phyloP scores from a whole-genome alignment of 2,888 invertebrate species.

The Tanytarsus gracilentus region DNA sequence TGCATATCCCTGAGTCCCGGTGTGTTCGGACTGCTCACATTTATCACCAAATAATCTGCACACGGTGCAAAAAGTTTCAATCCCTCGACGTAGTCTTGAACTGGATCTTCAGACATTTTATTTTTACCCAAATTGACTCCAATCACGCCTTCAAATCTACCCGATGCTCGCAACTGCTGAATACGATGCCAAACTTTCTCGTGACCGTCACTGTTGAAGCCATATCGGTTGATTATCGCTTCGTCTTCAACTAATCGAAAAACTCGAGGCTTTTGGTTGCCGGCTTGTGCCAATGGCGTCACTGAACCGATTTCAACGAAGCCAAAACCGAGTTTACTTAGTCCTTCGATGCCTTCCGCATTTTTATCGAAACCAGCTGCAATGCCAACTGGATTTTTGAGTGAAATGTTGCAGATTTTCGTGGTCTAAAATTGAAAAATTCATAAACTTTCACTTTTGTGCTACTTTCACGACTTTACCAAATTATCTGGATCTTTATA shows the following conservation, averaged over 20 bases:
- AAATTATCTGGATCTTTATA: constrained; percentile 55
- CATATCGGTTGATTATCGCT: constrained; percentile 89
- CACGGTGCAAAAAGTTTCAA: constrained; percentile 69
- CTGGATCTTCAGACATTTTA: constrained; percentile 65
- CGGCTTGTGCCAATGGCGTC: constrained; percentile 86
- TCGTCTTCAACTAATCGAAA: constrained; percentile 77
- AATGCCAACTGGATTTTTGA: constrained; percentile 90
- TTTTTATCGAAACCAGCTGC: constrained; percentile 99
- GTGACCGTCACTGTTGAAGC: constrained; percentile 95
- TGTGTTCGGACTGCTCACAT: constrained; percentile 95
- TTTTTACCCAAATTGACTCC: constrained; percentile 97
- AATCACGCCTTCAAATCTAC: constrained; percentile 54
- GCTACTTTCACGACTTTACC: constrained; percentile 42
- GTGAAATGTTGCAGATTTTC: constrained; percentile 46
- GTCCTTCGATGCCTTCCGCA: constrained; percentile 77
- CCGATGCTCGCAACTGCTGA: constrained; percentile 46
- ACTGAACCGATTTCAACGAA: constrained; percentile 95
- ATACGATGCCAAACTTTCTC: constrained; percentile 61
- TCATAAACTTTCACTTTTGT: constrained; percentile 32
- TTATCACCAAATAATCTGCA: constrained; percentile 94
- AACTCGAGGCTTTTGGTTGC: constrained; percentile 87
- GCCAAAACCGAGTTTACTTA: constrained; percentile 82
- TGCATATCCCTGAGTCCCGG: constrained; percentile 82
- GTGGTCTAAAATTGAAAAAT: constrained; percentile 34
- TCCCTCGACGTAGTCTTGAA: constrained; percentile 77